Conservation (phyloP, 2,113 vertebrate genomes). For the Prietella phreatophila region DNA sequence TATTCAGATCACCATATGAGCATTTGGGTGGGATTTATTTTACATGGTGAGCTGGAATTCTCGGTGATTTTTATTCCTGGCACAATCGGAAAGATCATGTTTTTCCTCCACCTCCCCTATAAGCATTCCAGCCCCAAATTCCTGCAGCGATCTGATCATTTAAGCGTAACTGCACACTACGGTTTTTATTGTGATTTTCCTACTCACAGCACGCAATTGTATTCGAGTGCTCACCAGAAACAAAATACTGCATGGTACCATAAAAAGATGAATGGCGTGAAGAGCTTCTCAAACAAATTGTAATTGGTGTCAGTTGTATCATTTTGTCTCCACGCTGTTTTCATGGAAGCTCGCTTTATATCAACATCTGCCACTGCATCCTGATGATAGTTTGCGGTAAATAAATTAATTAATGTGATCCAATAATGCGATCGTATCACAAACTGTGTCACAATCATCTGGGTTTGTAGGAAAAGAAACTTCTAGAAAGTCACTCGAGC, state of each 20-base stretch:
- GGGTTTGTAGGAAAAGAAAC: slow-evolving; percentile 3
- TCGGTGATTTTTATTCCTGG: slow-evolving; percentile 3
- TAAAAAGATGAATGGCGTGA: background rate
- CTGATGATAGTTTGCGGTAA: background rate
- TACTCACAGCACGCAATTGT: background rate
- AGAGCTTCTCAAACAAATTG: background rate
- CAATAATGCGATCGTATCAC: background rate
- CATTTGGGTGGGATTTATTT: background rate
- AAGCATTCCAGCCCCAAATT: background rate
- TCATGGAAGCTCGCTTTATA: background rate
- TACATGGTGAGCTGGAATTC: background rate
- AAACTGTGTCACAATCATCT: background rate
- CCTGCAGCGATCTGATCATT: slow-evolving; percentile 8
- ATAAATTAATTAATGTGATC: background rate
- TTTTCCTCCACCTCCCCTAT: background rate
- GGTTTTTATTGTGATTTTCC: background rate
- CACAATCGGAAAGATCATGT: background rate
- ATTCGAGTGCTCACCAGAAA: background rate
- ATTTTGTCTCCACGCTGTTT: background rate
- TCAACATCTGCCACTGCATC: background rate
- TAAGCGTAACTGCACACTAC: background rate
- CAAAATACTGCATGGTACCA: background rate
- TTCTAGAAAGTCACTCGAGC: background rate
- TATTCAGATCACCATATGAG: background rate
- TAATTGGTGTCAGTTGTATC: background rate